phyloP scores from a whole-genome alignment of 2,797 vertebrate genomes.

The Petrocephalus sullivani region DNA sequence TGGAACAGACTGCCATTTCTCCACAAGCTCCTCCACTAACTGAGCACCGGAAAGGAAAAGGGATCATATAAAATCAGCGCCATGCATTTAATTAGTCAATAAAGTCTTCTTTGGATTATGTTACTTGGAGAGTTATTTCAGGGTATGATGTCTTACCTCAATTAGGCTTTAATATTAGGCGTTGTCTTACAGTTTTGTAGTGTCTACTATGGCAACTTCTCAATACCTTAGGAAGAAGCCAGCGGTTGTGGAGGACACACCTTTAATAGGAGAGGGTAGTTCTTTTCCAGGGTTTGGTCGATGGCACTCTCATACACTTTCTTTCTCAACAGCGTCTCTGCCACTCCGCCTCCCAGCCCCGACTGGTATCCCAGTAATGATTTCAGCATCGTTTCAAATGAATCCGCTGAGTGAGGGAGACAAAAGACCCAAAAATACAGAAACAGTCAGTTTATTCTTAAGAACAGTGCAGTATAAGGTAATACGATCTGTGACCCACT shows the following conservation, averaged over 20 bases:
- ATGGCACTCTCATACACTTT: slow-evolving; percentile 79
- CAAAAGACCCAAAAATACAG: not conserved
- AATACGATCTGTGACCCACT: not conserved
- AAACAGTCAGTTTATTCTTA: not conserved
- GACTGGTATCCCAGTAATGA: slow-evolving; percentile 86
- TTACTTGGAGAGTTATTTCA: not conserved
- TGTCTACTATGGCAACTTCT: not conserved
- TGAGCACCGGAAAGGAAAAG: slow-evolving; percentile 36
- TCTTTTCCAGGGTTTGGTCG: slow-evolving; percentile 71
- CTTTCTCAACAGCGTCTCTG: slow-evolving; percentile 72
- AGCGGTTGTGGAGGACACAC: slow-evolving; percentile 46
- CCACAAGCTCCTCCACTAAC: slow-evolving; percentile 84
- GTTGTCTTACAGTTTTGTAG: not conserved
- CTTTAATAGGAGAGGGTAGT: slow-evolving; percentile 77
- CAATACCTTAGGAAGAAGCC: not conserved
- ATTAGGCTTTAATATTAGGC: not conserved
- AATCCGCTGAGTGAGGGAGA: slow-evolving; percentile 65
- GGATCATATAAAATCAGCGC: not conserved
- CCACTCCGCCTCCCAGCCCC: slow-evolving; percentile 57
- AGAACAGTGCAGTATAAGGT: not conserved
- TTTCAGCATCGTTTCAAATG: slow-evolving; percentile 95
- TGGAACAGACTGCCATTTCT: slow-evolving; percentile 81
- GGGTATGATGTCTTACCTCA: not conserved
- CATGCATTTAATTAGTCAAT: no score
- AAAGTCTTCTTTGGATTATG: not conserved